Base-by-base conservation (phyloP, 2,113 vertebrate species). In the Lamprologus speciosus region DNA sequence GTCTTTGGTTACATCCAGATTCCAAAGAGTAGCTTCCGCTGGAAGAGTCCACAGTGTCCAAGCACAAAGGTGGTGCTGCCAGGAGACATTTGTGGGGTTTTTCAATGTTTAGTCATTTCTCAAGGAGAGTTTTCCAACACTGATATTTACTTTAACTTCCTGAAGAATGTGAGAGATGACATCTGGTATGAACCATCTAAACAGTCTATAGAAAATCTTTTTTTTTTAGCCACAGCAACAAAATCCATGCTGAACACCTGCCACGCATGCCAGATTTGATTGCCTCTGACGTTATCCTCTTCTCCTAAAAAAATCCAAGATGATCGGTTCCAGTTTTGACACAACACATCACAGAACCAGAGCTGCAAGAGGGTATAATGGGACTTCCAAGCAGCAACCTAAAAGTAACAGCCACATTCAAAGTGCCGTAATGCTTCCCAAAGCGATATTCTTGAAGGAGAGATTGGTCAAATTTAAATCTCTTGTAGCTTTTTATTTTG, bases 21-120 rank as follows among this genome's bases (percentile, higher is more conserved):
- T 47, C 68, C 68, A 73, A 45, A 73, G 13, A 47, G 1, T 3
- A 73, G 21, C 9, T 73, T 73, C 0, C 0, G 3, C 37, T 28
- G 21, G 68, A 47, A 0, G 68, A 73, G 68, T 73, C 40, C 9
- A 47, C 23, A 78, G 42, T 50, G 42, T 78, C 23, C 23, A 50
- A 78, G 21, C 23, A 31, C 70, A 75, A 28, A 75, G 4, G 40
- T 10, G 21, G 42, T 28, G 23, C 42, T 26, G 42, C 42, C 6
- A 50, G 16, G 23, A 28, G 70, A 50, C 42, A 78, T 78, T 50
- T 50, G 16, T 45, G 23, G 23, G 23, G 1, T 0, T 31, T 75
- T 75, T 17, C 23, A 47, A 28, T 47, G 42, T 75, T 16, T 7
- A 78, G 45, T 47, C 14, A 19, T 50, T 26, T 28, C 42, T 28